These are phyloP conservation scores for Drosophila kambysellisi DNA, from an alignment of 2,888 invertebrate species.

Conservation along the genomic window DNA sequence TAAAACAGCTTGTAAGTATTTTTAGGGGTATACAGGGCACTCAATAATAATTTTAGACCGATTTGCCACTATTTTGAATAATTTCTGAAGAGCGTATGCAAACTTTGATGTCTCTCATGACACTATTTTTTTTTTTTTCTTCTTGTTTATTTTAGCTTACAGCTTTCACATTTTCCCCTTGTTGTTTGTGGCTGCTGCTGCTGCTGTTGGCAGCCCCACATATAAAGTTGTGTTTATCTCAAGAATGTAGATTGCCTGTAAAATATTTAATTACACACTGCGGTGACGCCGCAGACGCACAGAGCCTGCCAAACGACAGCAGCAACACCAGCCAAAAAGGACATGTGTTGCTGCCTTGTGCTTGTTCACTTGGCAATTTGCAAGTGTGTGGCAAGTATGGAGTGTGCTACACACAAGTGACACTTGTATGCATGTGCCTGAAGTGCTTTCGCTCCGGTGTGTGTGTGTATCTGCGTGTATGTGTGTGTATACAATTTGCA, in stretches of 20 bases:
- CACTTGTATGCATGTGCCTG: constrained; percentile 72
- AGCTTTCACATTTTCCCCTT: constrained; percentile 32
- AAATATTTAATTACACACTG: constrained; percentile 80
- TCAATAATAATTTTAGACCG: neutral
- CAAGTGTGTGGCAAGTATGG: constrained; percentile 71
- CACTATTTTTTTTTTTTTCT: constrained; percentile 1
- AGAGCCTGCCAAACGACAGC: constrained; percentile 10
- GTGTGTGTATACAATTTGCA: constrained; percentile 49
- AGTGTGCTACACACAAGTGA: constrained; percentile 77
- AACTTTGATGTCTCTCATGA: constrained; percentile 25
- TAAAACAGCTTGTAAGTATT: neutral
- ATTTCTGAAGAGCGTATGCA: constrained; percentile 25
- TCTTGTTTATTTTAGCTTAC: constrained; percentile 39
- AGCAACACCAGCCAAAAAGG: constrained; percentile 35
- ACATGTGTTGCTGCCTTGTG: constrained; percentile 55
- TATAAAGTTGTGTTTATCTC: constrained; percentile 77
- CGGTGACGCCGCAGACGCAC: constrained; percentile 59
- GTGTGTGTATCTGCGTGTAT: constrained; percentile 16
- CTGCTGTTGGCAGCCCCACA: constrained; percentile 31
- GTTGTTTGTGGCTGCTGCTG: constrained; percentile 33
- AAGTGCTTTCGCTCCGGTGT: constrained; percentile 21
- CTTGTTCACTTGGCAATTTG: constrained; percentile 76
- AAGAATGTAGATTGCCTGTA: constrained; percentile 82
- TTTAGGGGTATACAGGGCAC: neutral
- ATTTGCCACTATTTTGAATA: neutral